These are phyloP conservation scores for Schrankia costaestrigalis DNA, from an alignment of 2,888 invertebrate genomes.

Conservation along the genomic window DNA sequence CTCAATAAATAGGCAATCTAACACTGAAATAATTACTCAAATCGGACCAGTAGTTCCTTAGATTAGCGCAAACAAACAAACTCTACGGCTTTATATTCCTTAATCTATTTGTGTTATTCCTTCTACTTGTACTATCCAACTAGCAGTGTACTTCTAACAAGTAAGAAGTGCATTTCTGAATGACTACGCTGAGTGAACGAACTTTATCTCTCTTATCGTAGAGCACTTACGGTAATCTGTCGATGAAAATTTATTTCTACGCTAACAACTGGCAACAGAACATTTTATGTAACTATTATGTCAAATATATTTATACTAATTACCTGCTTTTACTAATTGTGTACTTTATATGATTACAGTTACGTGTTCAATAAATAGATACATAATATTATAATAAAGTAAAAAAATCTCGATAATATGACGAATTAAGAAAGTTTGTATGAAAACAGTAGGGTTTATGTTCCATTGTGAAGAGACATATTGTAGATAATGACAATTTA, in stretches of 20 bases:
- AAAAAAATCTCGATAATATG: no score
- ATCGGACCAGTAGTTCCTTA: no score
- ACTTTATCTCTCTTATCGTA: slow-evolving; percentile 56
- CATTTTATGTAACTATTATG: slow-evolving; percentile 34
- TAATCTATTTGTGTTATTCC: no score
- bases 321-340: slow-evolving; percentile 21
- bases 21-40: no score
- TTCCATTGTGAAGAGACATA: slow-evolving; percentile 28
- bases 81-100: no score
- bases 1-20: no score
- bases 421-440: slow-evolving; percentile 8
- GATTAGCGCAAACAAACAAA: no score
- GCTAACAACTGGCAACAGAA: slow-evolving; percentile 33
- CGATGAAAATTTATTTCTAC: slow-evolving; percentile 50
- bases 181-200: slow-evolving; percentile 48
- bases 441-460: slow-evolving; percentile 22
- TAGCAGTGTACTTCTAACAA: slow-evolving; percentile 21
- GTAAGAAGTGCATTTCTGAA: slow-evolving; percentile 44
- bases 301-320: slow-evolving; percentile 32
- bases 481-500: slow-evolving; percentile 38
- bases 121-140: slow-evolving; percentile 11
- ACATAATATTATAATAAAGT: slow-evolving; percentile 6
- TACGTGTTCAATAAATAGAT: not conserved
- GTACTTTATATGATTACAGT: not conserved
- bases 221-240: slow-evolving; percentile 59